Base-by-base conservation (phyloP, 2,797 vertebrate genomes). In the Pitangus sulphuratus region DNA sequence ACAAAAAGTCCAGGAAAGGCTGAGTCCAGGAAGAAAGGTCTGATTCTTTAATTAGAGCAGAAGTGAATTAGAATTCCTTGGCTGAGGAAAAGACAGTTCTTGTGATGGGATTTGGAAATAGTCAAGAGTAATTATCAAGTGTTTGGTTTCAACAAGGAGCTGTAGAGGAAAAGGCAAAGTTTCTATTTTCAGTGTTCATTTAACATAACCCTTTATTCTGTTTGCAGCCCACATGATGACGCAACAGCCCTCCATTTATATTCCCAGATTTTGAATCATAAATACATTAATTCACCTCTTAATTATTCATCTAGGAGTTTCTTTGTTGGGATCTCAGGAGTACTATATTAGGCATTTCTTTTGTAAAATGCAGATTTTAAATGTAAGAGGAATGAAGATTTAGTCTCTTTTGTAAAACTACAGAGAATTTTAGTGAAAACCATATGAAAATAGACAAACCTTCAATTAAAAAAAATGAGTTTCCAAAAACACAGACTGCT, bases 131-230 rank as follows among this genome's bases (percentile, higher is more conserved):
- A 97, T 97, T 97, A 97, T 92, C 94, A 96, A 90, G 90, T 3
- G 12, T 72, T 83, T 95, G 93, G 56, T 78, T 97, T 96, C 93
- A 97, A 96, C 96, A 94, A 94, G 84, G 94, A 97, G 81, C 93
- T 92, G 93, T 79, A 84, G 84, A 94, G 75, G 69, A 96, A 96
- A 97, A 96, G 82, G 85, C 97, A 98, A 97, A 93, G 87, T 94
- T 97, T 97, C 97, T 97, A 96, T 98, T 97, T 98, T 97, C 95
- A 90, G 97, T 96, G 81, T 96, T 95, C 93, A 31, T 97, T 97
- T 97, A 97, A 98, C 82, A 97, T 96, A 97, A 97, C 93, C 84
- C 74, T 95, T 97, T 97, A 95, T 97, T 97, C 96, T 88, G 61
- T 94, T 97, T 94, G 87, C 96, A 97, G 93, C 97, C 96, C 96